Conservation (phyloP, 1,140 invertebrate species). For the Holotrichia oblita region DNA sequence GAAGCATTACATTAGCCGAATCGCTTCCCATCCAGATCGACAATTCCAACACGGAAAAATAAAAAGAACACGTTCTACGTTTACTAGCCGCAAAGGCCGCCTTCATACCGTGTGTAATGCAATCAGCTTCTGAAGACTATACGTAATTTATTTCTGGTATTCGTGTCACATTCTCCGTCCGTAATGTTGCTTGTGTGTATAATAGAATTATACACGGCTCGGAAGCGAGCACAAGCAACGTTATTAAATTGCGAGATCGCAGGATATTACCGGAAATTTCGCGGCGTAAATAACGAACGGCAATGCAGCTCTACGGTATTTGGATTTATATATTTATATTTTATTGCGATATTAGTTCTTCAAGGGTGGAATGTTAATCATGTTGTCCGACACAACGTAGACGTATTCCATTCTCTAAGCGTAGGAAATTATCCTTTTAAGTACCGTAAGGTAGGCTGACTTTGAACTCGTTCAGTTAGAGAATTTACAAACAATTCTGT, state of each 20-base stretch:
- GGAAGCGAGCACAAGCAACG: not conserved
- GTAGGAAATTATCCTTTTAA: too few relatives aligned
- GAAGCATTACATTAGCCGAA: too few relatives aligned
- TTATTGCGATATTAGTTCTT: not conserved
- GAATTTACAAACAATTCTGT: too few relatives aligned
- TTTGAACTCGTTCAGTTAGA: too few relatives aligned
- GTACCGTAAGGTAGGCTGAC: too few relatives aligned
- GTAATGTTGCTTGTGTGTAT: not conserved
- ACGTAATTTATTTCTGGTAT: constrained; percentile 13
- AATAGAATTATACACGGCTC: not conserved
- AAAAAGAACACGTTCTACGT: not conserved
- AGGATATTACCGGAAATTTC: constrained; percentile 26
- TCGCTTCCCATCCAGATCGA: too few relatives aligned
- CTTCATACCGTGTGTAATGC: not conserved
- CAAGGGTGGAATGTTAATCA: not conserved
- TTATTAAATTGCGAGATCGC: constrained; percentile 19
- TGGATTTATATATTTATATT: not conserved
- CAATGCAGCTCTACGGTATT: not conserved
- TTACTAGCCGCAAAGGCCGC: not conserved
- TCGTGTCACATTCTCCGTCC: constrained; percentile 1
- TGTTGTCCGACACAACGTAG: not conserved
- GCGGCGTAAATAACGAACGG: constrained; percentile 7
- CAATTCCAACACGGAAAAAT: not conserved
- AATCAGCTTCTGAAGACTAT: constrained; percentile 8
- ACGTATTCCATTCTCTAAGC: too few relatives aligned